Conservation (phyloP, 2,797 vertebrate species). For the Ciconia nigra region DNA sequence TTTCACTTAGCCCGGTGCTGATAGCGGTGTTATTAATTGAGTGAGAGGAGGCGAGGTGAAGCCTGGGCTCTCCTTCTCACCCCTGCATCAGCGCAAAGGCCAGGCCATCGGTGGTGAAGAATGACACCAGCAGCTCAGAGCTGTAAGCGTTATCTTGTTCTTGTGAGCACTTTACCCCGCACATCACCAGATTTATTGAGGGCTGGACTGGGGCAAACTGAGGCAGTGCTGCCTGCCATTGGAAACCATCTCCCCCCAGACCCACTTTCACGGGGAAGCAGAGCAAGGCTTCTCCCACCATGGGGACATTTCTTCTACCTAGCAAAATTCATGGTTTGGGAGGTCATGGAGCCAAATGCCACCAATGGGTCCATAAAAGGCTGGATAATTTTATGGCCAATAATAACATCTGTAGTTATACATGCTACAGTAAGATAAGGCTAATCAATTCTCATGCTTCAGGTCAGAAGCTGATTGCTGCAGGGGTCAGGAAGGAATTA, state of each 20-base stretch:
- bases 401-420: conserved; percentile 67
- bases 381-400: conserved; percentile 66
- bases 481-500: conserved; percentile 60
- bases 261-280: neutral
- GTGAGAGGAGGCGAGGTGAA: neutral
- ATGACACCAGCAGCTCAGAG: neutral
- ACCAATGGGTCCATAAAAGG: conserved; percentile 11
- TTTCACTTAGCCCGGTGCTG: neutral
- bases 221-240: neutral
- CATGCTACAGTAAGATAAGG: conserved; percentile 51
- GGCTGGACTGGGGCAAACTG: neutral
- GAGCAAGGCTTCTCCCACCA: neutral
- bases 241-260: neutral
- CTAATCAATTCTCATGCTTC: conserved; percentile 72
- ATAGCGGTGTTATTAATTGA: neutral
- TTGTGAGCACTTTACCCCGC: neutral
- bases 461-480: conserved; percentile 71
- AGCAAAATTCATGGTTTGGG: conserved; percentile 7
- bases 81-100: neutral
- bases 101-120: neutral
- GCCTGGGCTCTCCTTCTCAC: neutral
- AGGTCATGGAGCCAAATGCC: conserved; percentile 54
- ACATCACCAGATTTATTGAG: neutral
- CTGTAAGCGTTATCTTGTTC: neutral
- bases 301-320: rapidly evolving